Evolutionary conservation across 1,140 invertebrate species (phyloP).

Genomic region (Ceratina japonica): DNA sequence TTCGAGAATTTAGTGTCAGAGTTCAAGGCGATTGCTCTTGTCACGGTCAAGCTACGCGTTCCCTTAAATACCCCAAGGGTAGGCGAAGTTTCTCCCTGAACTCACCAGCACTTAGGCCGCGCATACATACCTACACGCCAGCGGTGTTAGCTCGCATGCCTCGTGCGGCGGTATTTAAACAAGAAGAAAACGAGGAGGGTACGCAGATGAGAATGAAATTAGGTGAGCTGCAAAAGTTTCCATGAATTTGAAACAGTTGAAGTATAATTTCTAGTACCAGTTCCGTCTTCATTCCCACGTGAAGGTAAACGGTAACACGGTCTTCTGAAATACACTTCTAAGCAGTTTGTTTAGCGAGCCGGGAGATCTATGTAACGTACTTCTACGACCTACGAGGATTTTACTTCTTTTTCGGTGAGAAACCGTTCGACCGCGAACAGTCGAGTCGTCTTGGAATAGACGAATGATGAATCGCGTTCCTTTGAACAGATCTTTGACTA

Average conservation of each 20-base stretch:
- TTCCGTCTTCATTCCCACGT: not conserved
- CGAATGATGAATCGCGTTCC: not conserved
- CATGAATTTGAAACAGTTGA: conserved; percentile 20
- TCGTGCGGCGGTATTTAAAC: conserved; percentile 63
- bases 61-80: conserved; percentile 41
- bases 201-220: conserved; percentile 67
- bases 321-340: conserved; percentile 16
- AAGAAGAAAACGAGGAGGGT: conserved; percentile 61
- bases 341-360: not conserved
- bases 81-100: conserved; percentile 14
- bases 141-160: conserved; percentile 64
- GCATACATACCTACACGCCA: conserved; percentile 45
- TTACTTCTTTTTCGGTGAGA: not conserved
- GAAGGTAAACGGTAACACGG: too few species aligned
- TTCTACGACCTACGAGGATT: not conserved
- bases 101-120: conserved; percentile 43
- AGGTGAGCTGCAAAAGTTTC: conserved; percentile 36
- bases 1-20: conserved; percentile 27
- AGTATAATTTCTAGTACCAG: conserved; percentile 32
- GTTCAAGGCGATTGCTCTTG: conserved; percentile 59
- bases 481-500: not conserved
- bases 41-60: conserved; percentile 46
- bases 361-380: not conserved
- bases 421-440: not conserved
- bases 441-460: not conserved